Conservation (phyloP, 2,888 invertebrate genomes). For the Carterocephalus palaemon region DNA sequence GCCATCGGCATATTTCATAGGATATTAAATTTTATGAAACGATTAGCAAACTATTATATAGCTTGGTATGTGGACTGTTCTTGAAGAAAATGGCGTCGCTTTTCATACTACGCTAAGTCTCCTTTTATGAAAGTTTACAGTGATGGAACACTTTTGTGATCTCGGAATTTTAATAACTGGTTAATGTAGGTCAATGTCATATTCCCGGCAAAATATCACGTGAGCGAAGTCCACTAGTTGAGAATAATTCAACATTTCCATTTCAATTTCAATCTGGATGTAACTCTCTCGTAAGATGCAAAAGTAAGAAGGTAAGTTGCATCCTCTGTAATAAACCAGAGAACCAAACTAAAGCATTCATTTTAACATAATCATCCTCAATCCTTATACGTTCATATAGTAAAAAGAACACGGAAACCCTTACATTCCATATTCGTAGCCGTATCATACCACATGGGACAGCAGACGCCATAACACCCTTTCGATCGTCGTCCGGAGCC, state of each 20-base stretch:
- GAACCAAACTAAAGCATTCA: too few species aligned
- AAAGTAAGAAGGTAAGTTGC: too few species aligned
- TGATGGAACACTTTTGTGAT: background rate
- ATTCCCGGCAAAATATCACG: too few species aligned
- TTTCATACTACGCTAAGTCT: slow-evolving; percentile 9
- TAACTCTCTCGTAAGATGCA: too few species aligned
- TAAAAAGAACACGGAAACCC: background rate
- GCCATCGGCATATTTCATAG: slow-evolving; percentile 13
- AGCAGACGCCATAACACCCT: slow-evolving; percentile 1
- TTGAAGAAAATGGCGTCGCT: slow-evolving; percentile 7
- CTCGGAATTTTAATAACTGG: background rate
- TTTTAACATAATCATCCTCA: too few species aligned
- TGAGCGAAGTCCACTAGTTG: too few species aligned
- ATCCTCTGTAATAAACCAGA: too few species aligned
- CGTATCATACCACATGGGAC: background rate
- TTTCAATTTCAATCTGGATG: too few species aligned
- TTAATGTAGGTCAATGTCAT: background rate
- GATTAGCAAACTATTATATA: slow-evolving; percentile 1
- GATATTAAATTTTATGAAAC: slow-evolving; percentile 19
- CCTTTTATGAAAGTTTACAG: slow-evolving; percentile 16
- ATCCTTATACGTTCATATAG: too few species aligned
- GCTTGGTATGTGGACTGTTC: slow-evolving; percentile 7
- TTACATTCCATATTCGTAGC: too few species aligned
- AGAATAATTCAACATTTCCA: too few species aligned
- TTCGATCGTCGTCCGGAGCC: slow-evolving; percentile 7